A percentile compares a stretch with the other conserved stretches of the same genome.
These are phyloP conservation scores for Parotocinclus haroldoi DNA, from an alignment of 2,797 vertebrate species.

Conservation along the genomic window DNA sequence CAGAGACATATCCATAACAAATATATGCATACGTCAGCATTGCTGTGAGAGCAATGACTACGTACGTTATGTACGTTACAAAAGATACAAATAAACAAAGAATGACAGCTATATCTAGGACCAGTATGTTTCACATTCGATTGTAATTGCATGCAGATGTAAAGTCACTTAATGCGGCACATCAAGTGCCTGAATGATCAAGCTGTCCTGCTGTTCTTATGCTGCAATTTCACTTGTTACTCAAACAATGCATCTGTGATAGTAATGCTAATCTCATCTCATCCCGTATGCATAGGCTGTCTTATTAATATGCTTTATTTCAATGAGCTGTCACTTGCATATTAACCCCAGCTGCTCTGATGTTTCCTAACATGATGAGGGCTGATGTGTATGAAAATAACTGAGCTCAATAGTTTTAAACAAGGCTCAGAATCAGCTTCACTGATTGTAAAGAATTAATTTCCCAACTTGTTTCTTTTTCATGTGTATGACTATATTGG, in stretches of 20 bases:
- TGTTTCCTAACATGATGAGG: background rate
- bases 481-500: background rate
- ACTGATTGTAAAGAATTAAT: no score
- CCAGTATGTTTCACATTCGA: no score
- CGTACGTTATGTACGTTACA: no score
- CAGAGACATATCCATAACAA: no score
- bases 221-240: background rate
- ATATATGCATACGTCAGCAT: no score
- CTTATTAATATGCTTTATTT: background rate
- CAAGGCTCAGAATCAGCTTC: background rate
- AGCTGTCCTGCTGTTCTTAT: no score
- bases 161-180: no score
- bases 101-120: no score
- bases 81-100: no score
- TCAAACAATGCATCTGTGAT: background rate
- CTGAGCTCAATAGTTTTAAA: background rate
- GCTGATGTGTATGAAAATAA: background rate
- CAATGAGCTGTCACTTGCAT: constrained; percentile 4
- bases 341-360: background rate
- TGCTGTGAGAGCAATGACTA: no score
- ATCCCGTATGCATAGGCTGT: background rate
- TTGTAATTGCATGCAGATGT: no score
- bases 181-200: no score
- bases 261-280: background rate
- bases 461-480: background rate